Conservation (phyloP, 2,113 vertebrate species). For the Rhinichthys klamathensis region DNA sequence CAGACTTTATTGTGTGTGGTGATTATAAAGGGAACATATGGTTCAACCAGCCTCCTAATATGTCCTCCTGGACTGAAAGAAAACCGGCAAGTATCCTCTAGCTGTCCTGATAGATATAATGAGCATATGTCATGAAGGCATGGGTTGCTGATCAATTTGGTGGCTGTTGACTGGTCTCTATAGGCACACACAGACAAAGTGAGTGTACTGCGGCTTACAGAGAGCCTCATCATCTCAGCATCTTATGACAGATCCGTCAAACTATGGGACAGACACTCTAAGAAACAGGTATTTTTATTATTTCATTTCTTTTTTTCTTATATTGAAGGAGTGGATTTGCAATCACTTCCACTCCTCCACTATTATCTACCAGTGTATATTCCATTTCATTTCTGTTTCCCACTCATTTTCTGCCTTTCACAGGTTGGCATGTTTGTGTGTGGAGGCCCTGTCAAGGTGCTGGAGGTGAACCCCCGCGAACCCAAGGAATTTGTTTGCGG, state of each 20-base stretch:
- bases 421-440: slow-evolving; percentile 78
- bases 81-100: slow-evolving; percentile 66
- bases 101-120: background rate
- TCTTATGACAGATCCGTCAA: slow-evolving; percentile 76
- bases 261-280: slow-evolving; percentile 77
- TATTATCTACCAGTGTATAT: background rate
- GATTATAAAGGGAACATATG: slow-evolving; percentile 75
- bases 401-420: background rate
- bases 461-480: slow-evolving; percentile 70
- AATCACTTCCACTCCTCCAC: too few species aligned
- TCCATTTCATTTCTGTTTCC: background rate
- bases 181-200: slow-evolving; percentile 74
- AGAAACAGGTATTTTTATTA: slow-evolving; percentile 69
- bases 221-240: slow-evolving; percentile 70
- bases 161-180: slow-evolving; percentile 25
- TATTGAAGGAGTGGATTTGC: background rate
- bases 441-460: slow-evolving; percentile 63
- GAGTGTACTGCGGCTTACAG: slow-evolving; percentile 70
- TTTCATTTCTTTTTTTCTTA: background rate
- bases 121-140: background rate
- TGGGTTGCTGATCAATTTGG: background rate
- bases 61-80: slow-evolving; percentile 60
- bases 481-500: slow-evolving; percentile 70
- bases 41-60: slow-evolving; percentile 62
- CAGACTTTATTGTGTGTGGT: slow-evolving; percentile 75